Conservation (phyloP, 2,113 vertebrate species). For the Ameiurus melas region DNA sequence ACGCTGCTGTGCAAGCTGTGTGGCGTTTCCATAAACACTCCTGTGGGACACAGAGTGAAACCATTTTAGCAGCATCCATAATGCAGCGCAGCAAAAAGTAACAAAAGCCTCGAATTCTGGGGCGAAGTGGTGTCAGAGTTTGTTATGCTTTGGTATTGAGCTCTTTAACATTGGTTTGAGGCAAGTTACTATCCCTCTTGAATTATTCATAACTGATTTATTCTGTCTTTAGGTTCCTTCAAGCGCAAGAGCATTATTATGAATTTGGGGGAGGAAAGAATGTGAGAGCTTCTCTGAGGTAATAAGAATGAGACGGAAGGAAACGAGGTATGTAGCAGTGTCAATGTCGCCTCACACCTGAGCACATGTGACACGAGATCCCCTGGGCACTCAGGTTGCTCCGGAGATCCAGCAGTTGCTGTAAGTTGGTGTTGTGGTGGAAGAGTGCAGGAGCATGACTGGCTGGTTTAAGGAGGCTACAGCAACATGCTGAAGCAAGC, state of each 20-base stretch:
- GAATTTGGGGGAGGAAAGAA: background rate
- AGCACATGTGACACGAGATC: slow-evolving; percentile 94
- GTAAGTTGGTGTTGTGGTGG: slow-evolving; percentile 91
- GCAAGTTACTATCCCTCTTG: background rate
- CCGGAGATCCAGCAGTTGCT: slow-evolving; percentile 90
- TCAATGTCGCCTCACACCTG: slow-evolving; percentile 72
- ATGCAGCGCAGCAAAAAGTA: background rate
- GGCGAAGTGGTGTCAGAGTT: background rate
- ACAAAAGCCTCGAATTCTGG: background rate
- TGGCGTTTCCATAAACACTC: slow-evolving; percentile 97
- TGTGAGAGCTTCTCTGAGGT: background rate
- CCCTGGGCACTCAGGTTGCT: slow-evolving; percentile 96
- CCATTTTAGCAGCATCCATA: background rate
- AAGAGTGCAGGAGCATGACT: slow-evolving; percentile 91
- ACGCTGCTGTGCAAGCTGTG: slow-evolving; percentile 80
- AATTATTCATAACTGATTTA: slow-evolving; percentile 14
- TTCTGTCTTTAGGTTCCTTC: background rate
- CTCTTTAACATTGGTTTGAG: background rate
- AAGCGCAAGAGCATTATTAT: background rate
- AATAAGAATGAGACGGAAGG: background rate
- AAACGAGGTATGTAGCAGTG: background rate
- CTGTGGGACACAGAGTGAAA: slow-evolving; percentile 64
- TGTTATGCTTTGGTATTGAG: background rate
- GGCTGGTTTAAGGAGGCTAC: slow-evolving; percentile 86
- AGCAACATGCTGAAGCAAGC: slow-evolving; percentile 85